phyloP scores from a whole-genome alignment of 30 jellyfish, hydroid and myxozoan genomes.

The Hydractinia echinata region DNA sequence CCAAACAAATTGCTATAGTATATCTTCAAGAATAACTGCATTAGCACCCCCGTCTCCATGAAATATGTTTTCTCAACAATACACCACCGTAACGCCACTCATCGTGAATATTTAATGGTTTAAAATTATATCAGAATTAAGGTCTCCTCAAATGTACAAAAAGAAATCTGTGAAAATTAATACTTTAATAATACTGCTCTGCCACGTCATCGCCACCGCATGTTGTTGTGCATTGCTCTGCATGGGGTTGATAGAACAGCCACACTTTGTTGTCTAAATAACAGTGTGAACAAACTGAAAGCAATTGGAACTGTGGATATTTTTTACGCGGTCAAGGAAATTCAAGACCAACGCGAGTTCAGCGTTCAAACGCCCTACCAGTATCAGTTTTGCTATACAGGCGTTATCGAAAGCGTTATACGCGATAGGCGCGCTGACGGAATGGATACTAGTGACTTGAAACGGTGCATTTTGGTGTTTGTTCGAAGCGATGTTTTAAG shows the following conservation, averaged over 20 bases:
- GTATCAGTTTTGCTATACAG: constrained; percentile 72
- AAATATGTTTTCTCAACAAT: no score
- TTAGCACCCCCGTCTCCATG: no score
- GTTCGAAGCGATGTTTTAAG: background rate
- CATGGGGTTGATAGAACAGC: constrained; percentile 92
- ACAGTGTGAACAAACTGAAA: constrained; percentile 44
- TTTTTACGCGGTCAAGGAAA: constrained; percentile 43
- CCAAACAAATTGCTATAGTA: no score
- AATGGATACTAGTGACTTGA: constrained; percentile 26
- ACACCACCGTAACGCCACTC: no score
- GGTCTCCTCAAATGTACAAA: no score
- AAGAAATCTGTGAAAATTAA: no score
- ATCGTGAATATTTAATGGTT: no score
- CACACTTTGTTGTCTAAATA: constrained; percentile 57
- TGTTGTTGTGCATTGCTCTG: constrained; percentile 81
- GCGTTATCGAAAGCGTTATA: constrained; percentile 41
- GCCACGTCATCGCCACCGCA: constrained; percentile 26
- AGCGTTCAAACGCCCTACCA: constrained; percentile 90
- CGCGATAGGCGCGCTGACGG: constrained; percentile 23
- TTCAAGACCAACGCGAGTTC: constrained; percentile 77
- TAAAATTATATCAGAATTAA: no score
- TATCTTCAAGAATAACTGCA: no score
- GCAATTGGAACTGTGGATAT: constrained; percentile 54
- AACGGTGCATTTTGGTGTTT: constrained; percentile 18
- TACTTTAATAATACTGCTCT: no score